Base-by-base conservation (phyloP, 2,797 vertebrate species). In the Apodemus agrarius region DNA sequence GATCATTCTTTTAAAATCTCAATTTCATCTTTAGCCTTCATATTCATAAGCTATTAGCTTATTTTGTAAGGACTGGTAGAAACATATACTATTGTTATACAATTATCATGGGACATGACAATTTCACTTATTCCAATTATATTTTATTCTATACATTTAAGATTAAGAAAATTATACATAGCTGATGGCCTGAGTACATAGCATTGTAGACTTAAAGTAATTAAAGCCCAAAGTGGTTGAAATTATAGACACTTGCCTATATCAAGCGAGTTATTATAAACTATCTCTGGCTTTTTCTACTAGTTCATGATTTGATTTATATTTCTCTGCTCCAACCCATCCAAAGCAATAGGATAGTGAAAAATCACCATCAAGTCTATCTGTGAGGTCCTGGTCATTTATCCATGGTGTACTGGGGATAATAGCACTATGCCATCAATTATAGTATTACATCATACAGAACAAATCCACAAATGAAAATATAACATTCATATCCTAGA, bases 331-430 rank as follows among this genome's bases (percentile, higher is more conserved):
- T 6, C 1, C 1, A 81, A 29, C 1, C 6, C 24, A 88, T 37
- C 37, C 40, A 88, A 88, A 96, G 11, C 40, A 82, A 37, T 29
- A 1, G 84, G 37, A 91, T 34, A 61, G 74, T 78, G 16, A 80
- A 54, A 88, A 81, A 79, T 26, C 34, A 19, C 9, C 6, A n/a
- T 52, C 34, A 67, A 37, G 87, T 92, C 12, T 92, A 1, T 91
- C 22, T 74, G 89, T 91, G 69, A 98, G 92, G 89, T 92, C 19
- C 94, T 83, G 98, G 99, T 99, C 99, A 99, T 99, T 99, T 99
- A 99, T 99, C 99, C 98, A 99, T 98, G 99, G 99, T 98, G 98
- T 98, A 99, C 99, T 98, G 98, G 98, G 98, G 97, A 98, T 98
- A 99, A 98, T 98, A 98, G 98, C 97, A 98, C 98, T 98, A 29